Evolutionary conservation across 2,113 vertebrate species (phyloP).

Genomic region (Gallinago media): DNA sequence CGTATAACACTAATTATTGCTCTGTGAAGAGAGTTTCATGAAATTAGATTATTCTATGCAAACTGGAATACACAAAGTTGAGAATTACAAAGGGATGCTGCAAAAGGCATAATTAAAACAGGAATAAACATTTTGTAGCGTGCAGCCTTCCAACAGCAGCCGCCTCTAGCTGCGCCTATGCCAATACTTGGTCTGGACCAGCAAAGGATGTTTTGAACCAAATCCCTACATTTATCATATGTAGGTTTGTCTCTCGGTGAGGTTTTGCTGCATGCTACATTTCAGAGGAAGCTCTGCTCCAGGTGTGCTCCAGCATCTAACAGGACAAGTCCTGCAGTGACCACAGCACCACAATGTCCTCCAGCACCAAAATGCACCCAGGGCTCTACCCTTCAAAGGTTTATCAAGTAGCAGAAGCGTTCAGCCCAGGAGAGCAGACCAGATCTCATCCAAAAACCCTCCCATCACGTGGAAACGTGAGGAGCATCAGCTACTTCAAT

Average conservation of each 20-base stretch:
- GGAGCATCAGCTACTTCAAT: background rate
- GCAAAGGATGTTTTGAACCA: background rate
- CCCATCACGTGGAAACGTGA: background rate
- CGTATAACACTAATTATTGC: background rate
- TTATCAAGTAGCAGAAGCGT: background rate
- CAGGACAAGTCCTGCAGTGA: background rate
- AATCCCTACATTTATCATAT: background rate
- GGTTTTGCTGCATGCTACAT: background rate
- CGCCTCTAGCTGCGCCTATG: background rate
- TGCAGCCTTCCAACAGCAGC: background rate
- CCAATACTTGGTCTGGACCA: background rate
- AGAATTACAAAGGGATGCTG: background rate
- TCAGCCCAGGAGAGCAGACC: fast-evolving
- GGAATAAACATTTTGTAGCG: background rate
- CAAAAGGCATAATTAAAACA: conserved; percentile 6
- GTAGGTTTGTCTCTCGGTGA: background rate
- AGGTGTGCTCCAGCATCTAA: background rate
- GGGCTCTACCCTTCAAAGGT: background rate
- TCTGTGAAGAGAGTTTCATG: background rate
- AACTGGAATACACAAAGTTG: background rate
- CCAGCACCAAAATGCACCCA: too few species aligned
- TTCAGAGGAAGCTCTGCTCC: background rate
- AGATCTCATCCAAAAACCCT: background rate
- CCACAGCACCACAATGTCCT: background rate
- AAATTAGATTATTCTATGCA: background rate